phyloP scores from a whole-genome alignment of 2,113 vertebrate genomes.

The Jacana jacana region DNA sequence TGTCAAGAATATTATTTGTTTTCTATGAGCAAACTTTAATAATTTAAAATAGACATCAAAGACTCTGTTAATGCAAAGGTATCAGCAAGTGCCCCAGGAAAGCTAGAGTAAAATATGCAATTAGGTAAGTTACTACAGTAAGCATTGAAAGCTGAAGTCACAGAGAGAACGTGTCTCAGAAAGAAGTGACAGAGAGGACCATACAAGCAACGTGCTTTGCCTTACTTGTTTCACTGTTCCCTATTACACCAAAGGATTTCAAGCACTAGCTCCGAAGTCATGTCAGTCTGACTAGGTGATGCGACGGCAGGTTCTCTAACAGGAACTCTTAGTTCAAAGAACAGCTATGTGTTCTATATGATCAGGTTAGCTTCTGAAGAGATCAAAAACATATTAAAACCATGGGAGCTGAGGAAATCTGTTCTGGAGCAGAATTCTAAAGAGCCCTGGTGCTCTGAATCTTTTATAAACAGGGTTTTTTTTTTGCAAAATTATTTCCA shows the following conservation, averaged over 20 bases:
- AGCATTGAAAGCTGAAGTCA: background rate
- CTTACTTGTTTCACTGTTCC: background rate
- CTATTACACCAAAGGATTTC: background rate
- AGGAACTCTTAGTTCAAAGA: background rate
- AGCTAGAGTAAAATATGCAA: background rate
- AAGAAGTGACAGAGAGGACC: background rate
- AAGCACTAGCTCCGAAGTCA: background rate
- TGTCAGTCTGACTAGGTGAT: background rate
- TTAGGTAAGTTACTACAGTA: background rate
- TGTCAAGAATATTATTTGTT: background rate
- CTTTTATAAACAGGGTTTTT: background rate
- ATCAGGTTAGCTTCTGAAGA: background rate
- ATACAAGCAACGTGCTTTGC: rapidly evolving
- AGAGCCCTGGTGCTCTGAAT: background rate
- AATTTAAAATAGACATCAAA: background rate
- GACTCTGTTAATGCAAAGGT: background rate
- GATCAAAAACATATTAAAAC: background rate
- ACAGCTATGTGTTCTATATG: background rate
- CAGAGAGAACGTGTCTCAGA: background rate
- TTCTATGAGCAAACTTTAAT: background rate
- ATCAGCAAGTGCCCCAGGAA: background rate
- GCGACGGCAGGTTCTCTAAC: background rate
- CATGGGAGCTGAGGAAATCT: background rate
- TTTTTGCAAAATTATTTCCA: background rate
- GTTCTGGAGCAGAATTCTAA: background rate